Evolutionary conservation across 2,113 vertebrate species (phyloP).

Genomic region (Eulacestoma nigropectus): DNA sequence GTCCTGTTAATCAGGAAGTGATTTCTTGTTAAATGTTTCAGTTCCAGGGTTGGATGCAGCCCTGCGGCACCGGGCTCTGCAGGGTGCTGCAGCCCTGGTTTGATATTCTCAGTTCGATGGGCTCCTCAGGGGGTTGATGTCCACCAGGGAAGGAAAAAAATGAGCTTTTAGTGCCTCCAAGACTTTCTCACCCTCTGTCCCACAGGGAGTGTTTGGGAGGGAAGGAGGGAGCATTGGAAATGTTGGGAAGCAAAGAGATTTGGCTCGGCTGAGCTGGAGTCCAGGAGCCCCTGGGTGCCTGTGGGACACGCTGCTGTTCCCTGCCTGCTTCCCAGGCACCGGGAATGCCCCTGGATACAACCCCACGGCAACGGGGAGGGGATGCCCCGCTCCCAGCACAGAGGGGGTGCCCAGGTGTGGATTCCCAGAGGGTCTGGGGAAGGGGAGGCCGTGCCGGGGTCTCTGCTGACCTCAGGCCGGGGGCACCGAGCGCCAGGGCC

Average conservation of each 20-base stretch:
- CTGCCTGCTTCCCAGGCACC: fast-evolving
- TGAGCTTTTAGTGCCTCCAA: neutral
- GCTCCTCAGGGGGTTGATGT: neutral
- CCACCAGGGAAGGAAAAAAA: no score
- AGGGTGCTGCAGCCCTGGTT: neutral
- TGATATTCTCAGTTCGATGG: neutral
- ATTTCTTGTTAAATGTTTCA: neutral
- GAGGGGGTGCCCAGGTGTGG: neutral
- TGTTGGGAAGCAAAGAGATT: neutral
- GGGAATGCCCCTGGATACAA: no score
- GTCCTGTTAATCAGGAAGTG: neutral
- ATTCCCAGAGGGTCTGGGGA: neutral
- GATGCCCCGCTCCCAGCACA: neutral
- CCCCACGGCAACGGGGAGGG: fast-evolving
- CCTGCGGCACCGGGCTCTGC: neutral
- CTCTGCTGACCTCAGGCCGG: neutral
- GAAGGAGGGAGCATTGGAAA: neutral
- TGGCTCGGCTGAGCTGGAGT: neutral
- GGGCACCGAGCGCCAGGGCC: neutral
- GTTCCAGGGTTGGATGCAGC: neutral
- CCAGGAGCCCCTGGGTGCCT: neutral
- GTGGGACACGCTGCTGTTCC: neutral
- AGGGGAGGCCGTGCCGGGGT: neutral
- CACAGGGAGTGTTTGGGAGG: neutral
- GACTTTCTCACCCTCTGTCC: neutral